Base-by-base conservation (phyloP, 2,888 invertebrate species). In the Nomada fucata region DNA sequence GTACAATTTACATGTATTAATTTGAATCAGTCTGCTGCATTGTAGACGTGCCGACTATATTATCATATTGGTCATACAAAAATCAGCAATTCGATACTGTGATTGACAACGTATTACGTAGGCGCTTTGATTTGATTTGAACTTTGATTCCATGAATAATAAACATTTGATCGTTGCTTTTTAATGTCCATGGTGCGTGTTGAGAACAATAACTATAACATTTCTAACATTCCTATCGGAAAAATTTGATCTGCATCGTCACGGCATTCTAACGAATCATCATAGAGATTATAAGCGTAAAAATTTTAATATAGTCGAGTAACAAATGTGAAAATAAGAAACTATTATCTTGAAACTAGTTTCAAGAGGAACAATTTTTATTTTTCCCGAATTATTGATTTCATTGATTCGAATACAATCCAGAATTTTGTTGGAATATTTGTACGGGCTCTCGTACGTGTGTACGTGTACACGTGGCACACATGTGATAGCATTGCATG, bases 211-310 rank as follows among this genome's bases (percentile, higher is more conserved):
- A 53, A 36, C 52, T 53, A 13, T 44, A 57, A 18, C 47, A 47
- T 13, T 55, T 20, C 47, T 44, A 57, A 18, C 47, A 47, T 13
- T 55, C 26, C 47, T 67, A 36, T 36, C 5, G 0, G 36, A 36
- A 67, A 53, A 67, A 53, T 67, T 26, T 52, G 36, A 67, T 67
- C 29, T 47, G 67, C 36, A n/a, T 47, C 20, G 64, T n/a, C 42
- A 18, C 44, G 11, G 68, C 26, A 52, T 60, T 69, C 44, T 50
- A 50, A 20, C 42, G 69, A 67, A 68, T 59, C 68, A 60, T 75
- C 69, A 13, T n/a, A 50, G 4, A 47, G 44, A 60, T 69, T 53
- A 44, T 52, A 60, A 52, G 60, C 52, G 23, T 36, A 67, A 15
- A 36, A 36, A 9, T n/a, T n/a, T 67, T 36, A 20, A 53, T 53